phyloP scores from a whole-genome alignment of 2,888 invertebrate species.

The Nephrotoma guestfalica region DNA sequence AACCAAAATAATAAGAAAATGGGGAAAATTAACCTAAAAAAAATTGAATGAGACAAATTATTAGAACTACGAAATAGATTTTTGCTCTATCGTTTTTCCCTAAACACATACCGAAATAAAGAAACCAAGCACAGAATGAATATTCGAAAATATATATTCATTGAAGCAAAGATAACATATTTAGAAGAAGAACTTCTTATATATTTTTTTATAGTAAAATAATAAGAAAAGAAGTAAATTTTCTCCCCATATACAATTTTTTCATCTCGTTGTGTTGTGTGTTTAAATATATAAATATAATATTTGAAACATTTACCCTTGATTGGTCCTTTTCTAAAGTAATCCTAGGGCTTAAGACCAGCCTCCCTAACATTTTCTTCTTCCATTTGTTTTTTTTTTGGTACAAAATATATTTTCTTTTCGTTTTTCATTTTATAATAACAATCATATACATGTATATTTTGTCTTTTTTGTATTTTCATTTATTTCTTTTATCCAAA shows the following conservation, averaged over 20 bases:
- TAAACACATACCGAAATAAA: background rate
- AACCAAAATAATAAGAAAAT: background rate
- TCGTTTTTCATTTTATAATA: background rate
- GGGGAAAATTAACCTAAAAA: background rate
- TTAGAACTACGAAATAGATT: background rate
- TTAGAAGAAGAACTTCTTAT: background rate
- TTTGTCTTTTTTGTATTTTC: background rate
- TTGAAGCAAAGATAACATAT: conserved; percentile 3
- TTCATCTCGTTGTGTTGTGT: background rate
- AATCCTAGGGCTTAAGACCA: conserved; percentile 18
- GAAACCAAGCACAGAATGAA: background rate
- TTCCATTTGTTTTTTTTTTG: background rate
- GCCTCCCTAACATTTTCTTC: conserved; percentile 8
- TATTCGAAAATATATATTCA: background rate
- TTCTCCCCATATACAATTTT: background rate
- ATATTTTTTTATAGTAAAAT: conserved; percentile 4
- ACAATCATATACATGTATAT: conserved; percentile 2
- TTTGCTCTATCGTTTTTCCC: background rate
- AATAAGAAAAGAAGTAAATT: conserved; percentile 4
- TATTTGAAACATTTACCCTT: conserved; percentile 19
- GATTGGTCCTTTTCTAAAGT: conserved; percentile 19
- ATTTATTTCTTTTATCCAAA: background rate
- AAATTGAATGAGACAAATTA: background rate
- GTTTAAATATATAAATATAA: conserved; percentile 2
- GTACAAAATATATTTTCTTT: background rate